A percentile compares a stretch with the other conserved stretches of the same genome.
Conservation (phyloP, 2,113 vertebrate genomes). For the Chunga burmeisteri region DNA sequence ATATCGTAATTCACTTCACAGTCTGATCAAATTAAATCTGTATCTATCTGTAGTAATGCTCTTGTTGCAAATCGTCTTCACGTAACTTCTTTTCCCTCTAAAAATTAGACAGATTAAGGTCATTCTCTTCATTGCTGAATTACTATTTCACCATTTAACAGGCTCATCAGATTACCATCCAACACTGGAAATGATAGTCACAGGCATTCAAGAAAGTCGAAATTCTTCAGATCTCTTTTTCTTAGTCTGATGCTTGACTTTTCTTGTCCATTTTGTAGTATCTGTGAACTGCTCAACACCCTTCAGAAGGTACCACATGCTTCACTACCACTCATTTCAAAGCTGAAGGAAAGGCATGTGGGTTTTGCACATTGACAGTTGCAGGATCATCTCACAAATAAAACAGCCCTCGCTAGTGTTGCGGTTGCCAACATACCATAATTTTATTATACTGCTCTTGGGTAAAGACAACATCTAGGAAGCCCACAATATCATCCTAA, state of each 20-base stretch:
- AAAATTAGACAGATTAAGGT: neutral
- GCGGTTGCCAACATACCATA: neutral
- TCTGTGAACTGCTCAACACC: neutral
- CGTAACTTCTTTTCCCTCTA: neutral
- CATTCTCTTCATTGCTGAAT: neutral
- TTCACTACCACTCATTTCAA: neutral
- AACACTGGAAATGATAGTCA: neutral
- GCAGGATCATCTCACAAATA: neutral
- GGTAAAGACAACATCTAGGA: neutral
- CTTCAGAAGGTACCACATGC: neutral
- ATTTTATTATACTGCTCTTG: neutral
- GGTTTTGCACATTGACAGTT: neutral
- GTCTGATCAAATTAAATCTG: neutral
- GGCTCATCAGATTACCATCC: neutral
- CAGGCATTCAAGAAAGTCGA: neutral
- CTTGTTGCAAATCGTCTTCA: neutral
- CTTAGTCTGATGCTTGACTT: neutral
- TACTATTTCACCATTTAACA: neutral
- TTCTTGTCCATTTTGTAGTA: neutral
- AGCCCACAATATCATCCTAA: neutral
- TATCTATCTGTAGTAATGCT: neutral
- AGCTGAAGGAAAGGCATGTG: neutral
- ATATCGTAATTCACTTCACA: neutral
- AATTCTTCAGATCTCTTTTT: neutral
- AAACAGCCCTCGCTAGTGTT: neutral